Percentiles rank a stretch among this genome's conserved stretches.
Conservation (phyloP, 2,113 vertebrate species). For the Nibea coibor region DNA sequence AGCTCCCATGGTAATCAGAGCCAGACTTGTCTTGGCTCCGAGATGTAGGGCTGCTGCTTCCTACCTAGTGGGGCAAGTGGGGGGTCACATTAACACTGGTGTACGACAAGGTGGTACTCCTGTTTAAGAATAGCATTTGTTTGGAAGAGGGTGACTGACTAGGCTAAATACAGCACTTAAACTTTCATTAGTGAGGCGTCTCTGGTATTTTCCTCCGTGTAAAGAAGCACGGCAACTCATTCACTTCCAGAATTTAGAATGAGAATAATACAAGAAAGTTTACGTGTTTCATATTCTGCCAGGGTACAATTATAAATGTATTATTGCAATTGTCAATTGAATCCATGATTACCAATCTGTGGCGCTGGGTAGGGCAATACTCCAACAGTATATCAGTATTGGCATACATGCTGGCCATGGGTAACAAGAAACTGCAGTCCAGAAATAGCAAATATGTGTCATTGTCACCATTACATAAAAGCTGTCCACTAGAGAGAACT, state of each 20-base stretch:
- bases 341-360: not conserved
- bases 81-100: conserved; percentile 86
- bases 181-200: conserved; percentile 6
- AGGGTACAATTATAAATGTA: not conserved
- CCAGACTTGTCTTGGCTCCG: conserved; percentile 87
- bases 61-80: conserved; percentile 85
- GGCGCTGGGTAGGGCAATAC: not conserved
- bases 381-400: not conserved
- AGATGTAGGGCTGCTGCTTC: conserved; percentile 62
- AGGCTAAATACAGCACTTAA: conserved; percentile 17
- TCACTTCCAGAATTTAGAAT: not conserved
- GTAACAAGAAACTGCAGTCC: not conserved
- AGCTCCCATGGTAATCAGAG: conserved; percentile 93
- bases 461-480: too few species aligned
- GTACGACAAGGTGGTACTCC: conserved; percentile 27
- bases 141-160: conserved; percentile 24
- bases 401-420: not conserved
- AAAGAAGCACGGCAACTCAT: conserved; percentile 8
- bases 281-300: not conserved
- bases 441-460: too few species aligned
- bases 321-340: not conserved
- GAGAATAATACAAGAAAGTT: not conserved
- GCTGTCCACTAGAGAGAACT: not conserved
- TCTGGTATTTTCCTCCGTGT: conserved; percentile 24
- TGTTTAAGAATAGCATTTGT: conserved; percentile 46